A percentile compares a stretch with the other conserved stretches of the same genome.
phyloP scores from a whole-genome alignment of 1,140 invertebrate species.

The Gonioctena quinquepunctata region DNA sequence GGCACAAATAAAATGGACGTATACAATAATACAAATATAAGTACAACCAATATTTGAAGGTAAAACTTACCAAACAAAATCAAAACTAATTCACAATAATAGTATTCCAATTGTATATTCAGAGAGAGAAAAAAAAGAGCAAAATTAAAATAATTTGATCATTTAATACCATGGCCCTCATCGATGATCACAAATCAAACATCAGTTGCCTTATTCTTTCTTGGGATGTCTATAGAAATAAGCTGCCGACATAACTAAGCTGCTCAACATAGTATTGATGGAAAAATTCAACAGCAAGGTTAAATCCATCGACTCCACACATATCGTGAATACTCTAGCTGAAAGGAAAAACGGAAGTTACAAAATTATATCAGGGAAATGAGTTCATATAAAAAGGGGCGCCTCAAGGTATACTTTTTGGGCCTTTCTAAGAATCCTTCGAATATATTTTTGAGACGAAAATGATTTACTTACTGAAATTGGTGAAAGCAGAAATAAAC shows the following conservation, averaged over 20 bases:
- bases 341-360: constrained; percentile 45
- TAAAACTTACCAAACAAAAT: no score
- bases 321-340: constrained; percentile 70
- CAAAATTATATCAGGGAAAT: not conserved
- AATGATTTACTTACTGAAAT: constrained; percentile 63
- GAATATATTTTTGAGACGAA: not conserved
- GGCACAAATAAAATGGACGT: no score
- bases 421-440: no score
- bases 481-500: constrained; percentile 71
- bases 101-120: no score
- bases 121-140: no score
- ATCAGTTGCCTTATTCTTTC: not conserved
- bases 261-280: constrained; percentile 65
- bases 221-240: constrained; percentile 58
- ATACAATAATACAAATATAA: no score
- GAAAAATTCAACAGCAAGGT: constrained; percentile 67
- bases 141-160: no score
- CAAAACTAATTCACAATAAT: no score
- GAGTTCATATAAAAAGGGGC: not conserved
- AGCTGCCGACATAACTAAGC: constrained; percentile 62
- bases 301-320: constrained; percentile 67
- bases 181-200: no score
- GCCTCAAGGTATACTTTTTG: no score
- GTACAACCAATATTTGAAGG: no score
- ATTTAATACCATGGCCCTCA: no score